Evolutionary conservation across 1,140 invertebrate genomes (phyloP).

Genomic region (Akabosia matsudoensis): DNA sequence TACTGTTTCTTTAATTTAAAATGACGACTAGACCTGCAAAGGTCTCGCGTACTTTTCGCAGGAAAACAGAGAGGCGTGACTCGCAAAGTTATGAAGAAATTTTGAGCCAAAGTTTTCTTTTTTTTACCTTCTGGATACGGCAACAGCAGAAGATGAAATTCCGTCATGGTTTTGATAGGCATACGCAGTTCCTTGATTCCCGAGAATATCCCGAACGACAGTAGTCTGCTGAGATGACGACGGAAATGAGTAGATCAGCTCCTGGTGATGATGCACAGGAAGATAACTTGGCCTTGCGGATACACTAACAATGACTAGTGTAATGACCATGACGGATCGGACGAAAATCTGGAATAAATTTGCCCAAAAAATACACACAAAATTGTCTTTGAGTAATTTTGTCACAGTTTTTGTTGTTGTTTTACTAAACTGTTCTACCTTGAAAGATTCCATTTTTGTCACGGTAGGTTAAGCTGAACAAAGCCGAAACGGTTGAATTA

Average conservation of each 20-base stretch:
- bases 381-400: too few species aligned
- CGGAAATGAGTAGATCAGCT: conserved; percentile 1
- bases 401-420: too few species aligned
- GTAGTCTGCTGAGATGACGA: conserved; percentile 33
- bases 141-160: conserved; percentile 42
- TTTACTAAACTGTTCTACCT: too few species aligned
- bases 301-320: neutral
- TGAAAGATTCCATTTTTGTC: too few species aligned
- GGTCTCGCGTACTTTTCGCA: neutral
- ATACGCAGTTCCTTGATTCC: conserved; percentile 44
- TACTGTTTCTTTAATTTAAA: too few species aligned
- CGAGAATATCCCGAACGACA: conserved; percentile 40
- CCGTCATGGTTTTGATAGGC: conserved; percentile 44
- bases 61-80: neutral
- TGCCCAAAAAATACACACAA: neutral
- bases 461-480: too few species aligned
- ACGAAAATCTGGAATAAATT: neutral
- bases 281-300: neutral
- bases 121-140: conserved; percentile 33
- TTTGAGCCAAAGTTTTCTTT: too few species aligned
- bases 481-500: too few species aligned
- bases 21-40: too few species aligned
- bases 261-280: neutral
- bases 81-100: too few species aligned
- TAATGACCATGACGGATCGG: neutral